phyloP scores from a whole-genome alignment of 64 coral and sea anemone species.

The Pocillopora damicornis region DNA sequence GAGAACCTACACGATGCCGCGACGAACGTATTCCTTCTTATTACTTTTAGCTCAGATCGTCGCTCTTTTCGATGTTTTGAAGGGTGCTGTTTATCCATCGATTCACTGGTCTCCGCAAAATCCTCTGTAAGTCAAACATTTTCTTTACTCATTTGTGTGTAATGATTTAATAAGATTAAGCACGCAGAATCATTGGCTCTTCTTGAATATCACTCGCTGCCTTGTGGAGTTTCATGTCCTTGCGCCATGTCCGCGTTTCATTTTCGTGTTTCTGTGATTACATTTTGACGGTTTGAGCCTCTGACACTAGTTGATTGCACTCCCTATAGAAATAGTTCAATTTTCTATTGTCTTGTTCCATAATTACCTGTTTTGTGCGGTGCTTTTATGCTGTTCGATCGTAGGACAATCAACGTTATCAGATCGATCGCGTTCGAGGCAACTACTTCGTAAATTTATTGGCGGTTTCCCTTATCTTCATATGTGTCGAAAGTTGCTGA shows the following conservation, averaged over 20 bases:
- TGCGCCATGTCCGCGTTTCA: not conserved
- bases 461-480: constrained; percentile 15
- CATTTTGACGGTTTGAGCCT: constrained; percentile 12
- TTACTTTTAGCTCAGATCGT: not conserved
- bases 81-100: constrained; percentile 31
- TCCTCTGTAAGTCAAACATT: constrained; percentile 48
- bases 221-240: not conserved
- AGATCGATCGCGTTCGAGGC: not conserved
- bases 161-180: constrained; percentile 28
- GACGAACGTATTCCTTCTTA: not conserved
- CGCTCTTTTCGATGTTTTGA: constrained; percentile 15
- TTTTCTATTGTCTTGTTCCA: constrained; percentile 16
- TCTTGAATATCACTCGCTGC: not conserved
- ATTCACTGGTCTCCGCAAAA: constrained; percentile 56
- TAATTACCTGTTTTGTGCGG: constrained; percentile 14
- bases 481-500: constrained; percentile 22
- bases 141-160: constrained; percentile 10
- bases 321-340: constrained; percentile 5
- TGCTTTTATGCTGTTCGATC: constrained; percentile 11
- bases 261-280: not conserved
- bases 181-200: not conserved
- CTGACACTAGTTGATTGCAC: not conserved
- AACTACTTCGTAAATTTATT: constrained; percentile 27
- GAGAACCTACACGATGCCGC: not conserved
- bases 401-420: constrained; percentile 20